phyloP scores from a whole-genome alignment of 2,888 invertebrate species.

The Trissoscelio sp. region DNA sequence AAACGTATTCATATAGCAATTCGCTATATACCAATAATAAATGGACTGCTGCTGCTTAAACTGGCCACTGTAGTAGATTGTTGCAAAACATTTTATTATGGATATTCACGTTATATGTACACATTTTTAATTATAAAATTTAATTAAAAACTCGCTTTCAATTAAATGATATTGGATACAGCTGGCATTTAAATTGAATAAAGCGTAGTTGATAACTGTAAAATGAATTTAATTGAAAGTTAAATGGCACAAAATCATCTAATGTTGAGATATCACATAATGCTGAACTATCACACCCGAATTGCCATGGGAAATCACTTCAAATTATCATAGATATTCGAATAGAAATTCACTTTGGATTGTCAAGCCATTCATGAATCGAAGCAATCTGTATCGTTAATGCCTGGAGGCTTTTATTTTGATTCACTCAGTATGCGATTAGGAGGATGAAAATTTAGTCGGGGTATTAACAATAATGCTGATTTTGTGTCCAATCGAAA shows the following conservation, averaged over 20 bases:
- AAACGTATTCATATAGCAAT: no score
- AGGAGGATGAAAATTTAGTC: slow-evolving; percentile 31
- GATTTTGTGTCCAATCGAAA: slow-evolving; percentile 44
- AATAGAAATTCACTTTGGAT: slow-evolving; percentile 7
- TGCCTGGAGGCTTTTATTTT: slow-evolving; percentile 22
- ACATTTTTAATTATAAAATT: no score
- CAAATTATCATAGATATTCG: slow-evolving; percentile 19
- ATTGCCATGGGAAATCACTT: slow-evolving; percentile 13
- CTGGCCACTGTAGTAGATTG: no score
- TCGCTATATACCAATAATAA: no score
- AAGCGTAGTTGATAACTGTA: no score
- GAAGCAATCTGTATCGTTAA: slow-evolving; percentile 24
- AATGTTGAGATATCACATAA: neutral
- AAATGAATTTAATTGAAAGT: no score
- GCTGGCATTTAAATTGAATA: no score
- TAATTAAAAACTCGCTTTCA: no score
- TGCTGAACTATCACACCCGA: neutral
- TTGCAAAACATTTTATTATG: no score
- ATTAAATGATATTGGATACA: no score
- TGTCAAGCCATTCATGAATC: slow-evolving; percentile 8
- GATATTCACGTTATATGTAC: no score
- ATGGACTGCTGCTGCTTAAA: no score
- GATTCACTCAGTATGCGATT: slow-evolving; percentile 19
- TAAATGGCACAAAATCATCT: neutral
- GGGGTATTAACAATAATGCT: slow-evolving; percentile 44